A percentile compares a stretch with the other conserved stretches of the same genome.
Evolutionary conservation across 1,140 invertebrate species (phyloP).

Genomic region (Helicoverpa zea): DNA sequence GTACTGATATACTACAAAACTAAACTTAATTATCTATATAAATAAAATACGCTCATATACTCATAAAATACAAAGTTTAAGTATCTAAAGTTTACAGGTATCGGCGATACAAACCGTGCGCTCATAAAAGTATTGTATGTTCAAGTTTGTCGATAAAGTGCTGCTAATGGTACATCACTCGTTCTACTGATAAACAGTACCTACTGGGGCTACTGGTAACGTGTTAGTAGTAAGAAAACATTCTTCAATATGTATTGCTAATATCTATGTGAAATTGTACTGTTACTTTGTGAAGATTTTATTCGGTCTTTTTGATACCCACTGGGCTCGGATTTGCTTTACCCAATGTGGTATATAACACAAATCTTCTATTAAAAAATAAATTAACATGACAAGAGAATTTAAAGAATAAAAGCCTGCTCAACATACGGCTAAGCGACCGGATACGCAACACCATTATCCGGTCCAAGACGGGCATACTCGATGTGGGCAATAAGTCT

Average conservation of each 20-base stretch:
- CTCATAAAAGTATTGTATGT: slow-evolving; percentile 31
- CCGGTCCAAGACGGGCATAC: too few relatives aligned
- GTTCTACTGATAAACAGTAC: not conserved
- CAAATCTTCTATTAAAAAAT: too few relatives aligned
- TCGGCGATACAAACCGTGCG: slow-evolving; percentile 26
- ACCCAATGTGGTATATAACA: too few relatives aligned
- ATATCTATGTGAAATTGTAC: slow-evolving; percentile 8
- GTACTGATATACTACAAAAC: not conserved
- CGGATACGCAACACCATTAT: too few relatives aligned
- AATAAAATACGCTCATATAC: not conserved
- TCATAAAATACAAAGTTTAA: slow-evolving; percentile 27
- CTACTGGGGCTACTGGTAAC: not conserved
- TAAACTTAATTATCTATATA: slow-evolving; percentile 3
- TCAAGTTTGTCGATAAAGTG: slow-evolving; percentile 27
- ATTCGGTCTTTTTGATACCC: too few relatives aligned
- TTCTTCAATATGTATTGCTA: not conserved
- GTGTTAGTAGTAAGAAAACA: not conserved
- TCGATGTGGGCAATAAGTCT: too few relatives aligned
- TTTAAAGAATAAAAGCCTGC: too few relatives aligned
- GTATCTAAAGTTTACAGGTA: slow-evolving; percentile 1
- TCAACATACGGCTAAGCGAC: too few relatives aligned
- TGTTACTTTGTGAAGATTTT: too few relatives aligned
- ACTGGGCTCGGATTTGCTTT: too few relatives aligned
- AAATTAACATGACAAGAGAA: too few relatives aligned
- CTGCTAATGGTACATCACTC: slow-evolving; percentile 24